Base-by-base conservation (phyloP, 2,888 invertebrate species). In the Dryococelus australis region DNA sequence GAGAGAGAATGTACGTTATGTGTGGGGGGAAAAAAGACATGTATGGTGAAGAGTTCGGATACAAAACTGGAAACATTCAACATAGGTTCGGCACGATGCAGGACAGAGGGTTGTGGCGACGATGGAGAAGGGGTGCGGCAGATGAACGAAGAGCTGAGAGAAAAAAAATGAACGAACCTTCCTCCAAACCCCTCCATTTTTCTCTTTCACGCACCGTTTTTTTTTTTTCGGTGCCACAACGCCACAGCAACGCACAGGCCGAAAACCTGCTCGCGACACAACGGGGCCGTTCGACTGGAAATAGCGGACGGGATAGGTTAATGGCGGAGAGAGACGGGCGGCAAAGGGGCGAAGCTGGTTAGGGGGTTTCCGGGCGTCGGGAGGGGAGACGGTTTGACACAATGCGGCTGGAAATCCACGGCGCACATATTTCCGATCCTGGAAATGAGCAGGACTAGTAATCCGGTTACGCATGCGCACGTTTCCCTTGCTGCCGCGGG, bases 361-460 rank as follows among this genome's bases (percentile, higher is more conserved):
- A n/a, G n/a, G n/a, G n/a, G n/a, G n/a, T n/a, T n/a, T n/a, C n/a
- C n/a, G 10, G 65, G 16, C 5, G 24, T 5, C 10, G 24, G 65
- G 65, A 20, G 65, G 20, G 65, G 65, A 65, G 24, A 20, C 16
- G 65, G 16, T 65, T 20, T 24, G 24, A 65, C 65, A 24, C 65
- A 65, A 65, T 65, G 20, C 24, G 65, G 20, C 65, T 65, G 65
- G 65, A 65, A 65, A 65, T 65, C 65, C 65, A 65, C 65, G 65
- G 65, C 65, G 65, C 65, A 65, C 65, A 65, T 65, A 65, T 65
- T 65, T 65, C 65, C 65, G 65, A 65, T 65, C 65, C 65, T 65
- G 65, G 65, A 65, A 65, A 65, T 65, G 65, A 65, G 65, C 65
- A 20, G 65, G 13, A 65, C 65, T 5, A 65, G 65, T 65, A 65